Percentiles rank a stretch among this genome's conserved stretches.
phyloP scores from a whole-genome alignment of 2,888 invertebrate species.

The Euphydryas editha region DNA sequence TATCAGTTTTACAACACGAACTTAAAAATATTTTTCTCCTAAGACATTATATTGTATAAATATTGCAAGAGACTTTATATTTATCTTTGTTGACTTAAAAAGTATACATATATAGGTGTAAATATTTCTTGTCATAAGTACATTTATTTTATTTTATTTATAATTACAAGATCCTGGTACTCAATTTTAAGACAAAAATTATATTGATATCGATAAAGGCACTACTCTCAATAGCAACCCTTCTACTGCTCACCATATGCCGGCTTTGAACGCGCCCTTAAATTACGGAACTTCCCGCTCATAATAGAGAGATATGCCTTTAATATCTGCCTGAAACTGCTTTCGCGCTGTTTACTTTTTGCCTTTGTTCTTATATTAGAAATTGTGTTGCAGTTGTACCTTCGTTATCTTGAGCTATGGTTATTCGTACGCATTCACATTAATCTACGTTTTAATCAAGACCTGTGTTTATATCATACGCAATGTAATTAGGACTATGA shows the following conservation, averaged over 20 bases:
- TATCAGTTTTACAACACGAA: too few species aligned
- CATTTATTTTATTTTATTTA: too few species aligned
- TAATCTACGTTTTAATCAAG: constrained; percentile 31
- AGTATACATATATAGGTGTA: too few species aligned
- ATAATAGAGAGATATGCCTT: constrained; percentile 84
- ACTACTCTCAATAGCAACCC: constrained; percentile 56
- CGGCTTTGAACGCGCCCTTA: constrained; percentile 74
- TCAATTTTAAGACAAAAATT: not conserved
- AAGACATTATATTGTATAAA: too few species aligned
- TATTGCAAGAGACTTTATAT: too few species aligned
- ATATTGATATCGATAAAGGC: constrained; percentile 45
- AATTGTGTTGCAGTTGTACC: constrained; percentile 51
- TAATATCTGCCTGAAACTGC: constrained; percentile 81
- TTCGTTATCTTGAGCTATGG: constrained; percentile 38
- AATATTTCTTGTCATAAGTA: too few species aligned
- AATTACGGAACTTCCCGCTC: constrained; percentile 83
- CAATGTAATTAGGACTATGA: not conserved
- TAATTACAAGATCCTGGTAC: too few species aligned
- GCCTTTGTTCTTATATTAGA: constrained; percentile 76
- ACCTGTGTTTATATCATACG: constrained; percentile 14
- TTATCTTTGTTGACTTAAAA: too few species aligned
- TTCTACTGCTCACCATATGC: constrained; percentile 74
- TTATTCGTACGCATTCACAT: constrained; percentile 35
- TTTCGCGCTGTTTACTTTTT: constrained; percentile 78
- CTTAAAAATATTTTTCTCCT: too few species aligned